Evolutionary conservation across 1,140 invertebrate species (phyloP), one percentile per base, ranked within the genome.

Genomic region (Drosophila truncata): DNA sequence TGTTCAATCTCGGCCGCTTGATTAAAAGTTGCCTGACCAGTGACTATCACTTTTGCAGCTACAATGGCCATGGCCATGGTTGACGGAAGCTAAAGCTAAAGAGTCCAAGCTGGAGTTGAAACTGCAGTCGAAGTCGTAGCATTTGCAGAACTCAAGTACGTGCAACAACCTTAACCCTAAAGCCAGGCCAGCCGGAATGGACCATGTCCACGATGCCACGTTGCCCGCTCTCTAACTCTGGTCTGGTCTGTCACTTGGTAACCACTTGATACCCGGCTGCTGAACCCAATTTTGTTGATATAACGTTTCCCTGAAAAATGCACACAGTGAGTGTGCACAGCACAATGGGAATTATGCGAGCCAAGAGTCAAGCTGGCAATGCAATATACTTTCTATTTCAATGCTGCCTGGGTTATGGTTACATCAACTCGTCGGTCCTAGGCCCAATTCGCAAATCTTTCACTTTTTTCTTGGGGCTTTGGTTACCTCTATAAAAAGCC

Each of bases 321-420:
- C 25, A 66, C 85, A 90, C 78, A 90, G 81, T 79, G 78, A 52
- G 83, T n/a, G 83, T n/a, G 46, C 46, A 81, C 27, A 20, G 67
- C 80, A 90, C 78, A 90, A 90, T 85, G 78, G 57, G 84, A 82
- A 91, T 91, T 91, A 90, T 90, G 85, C 85, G 86, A 90, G 60
- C 55, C 60, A 27, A 85, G 71, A 85, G 71, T n/a, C 9, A 33
- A 23, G 14, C 9, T 90, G 74, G 73, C 63, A 88, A 81, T 73
- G 81, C 75, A 90, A 78, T 78, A 75, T 75, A 91, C 85, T 91
- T 90, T 90, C 86, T 91, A 90, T 91, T 90, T 91, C 85, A 77
- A 91, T 90, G 82, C 80, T 88, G 50, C 31, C 20, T 35, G 1
- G 52, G 52, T 37, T 54, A 78, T 88, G 84, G 84, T 90, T 88